Evolutionary conservation across 2,113 vertebrate species (phyloP), one percentile per base, ranked within the genome.

Genomic region (Aptenodytes forsteri): DNA sequence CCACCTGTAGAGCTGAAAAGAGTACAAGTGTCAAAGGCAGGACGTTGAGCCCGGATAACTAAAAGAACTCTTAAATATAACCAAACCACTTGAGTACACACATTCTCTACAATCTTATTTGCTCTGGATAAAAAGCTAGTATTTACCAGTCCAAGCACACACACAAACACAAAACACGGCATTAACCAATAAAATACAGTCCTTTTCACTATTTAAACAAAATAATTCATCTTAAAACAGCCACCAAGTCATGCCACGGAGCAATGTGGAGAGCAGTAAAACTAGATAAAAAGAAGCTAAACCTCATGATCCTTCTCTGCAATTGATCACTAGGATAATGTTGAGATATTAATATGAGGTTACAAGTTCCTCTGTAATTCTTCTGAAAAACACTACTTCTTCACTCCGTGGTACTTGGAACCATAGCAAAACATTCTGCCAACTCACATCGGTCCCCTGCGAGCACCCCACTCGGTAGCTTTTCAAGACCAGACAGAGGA

Each of bases 1-100:
- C 99, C 49, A 99, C 99, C 97, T 99, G 99, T 11, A 99, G 98
- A 83, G 99, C 99, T 99, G 81, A 20, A 84, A 30, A 67, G n/a
- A 91, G 32, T 3, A 49, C 42, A 90, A 83, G 55, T n/a, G 23
- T 47, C 34, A 96, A 30, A 55, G 27, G 10, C 13, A 58, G 32
- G 55, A 6, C 21, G 4, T 2, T 1, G 34, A 25, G 62, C 40
- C 10, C 0, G 4, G 44, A 10, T 8, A 44, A 55, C 2, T 9
- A 7, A 38, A 29, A 32, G 56, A 40, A 47, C 3, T 27, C 76
- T 83, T 8, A 6, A 73, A 50, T 2, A 38, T 2, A 83, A 58
- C 17, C 38, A 61, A 77, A 17, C 26, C 30, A 13, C 47, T 29
- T 3, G 4, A 13, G 13, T 3, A 20, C n/a, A 61, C 6, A 2